Evolutionary conservation across 2,113 vertebrate genomes (phyloP).

Genomic region (Eonycteris spelaea): DNA sequence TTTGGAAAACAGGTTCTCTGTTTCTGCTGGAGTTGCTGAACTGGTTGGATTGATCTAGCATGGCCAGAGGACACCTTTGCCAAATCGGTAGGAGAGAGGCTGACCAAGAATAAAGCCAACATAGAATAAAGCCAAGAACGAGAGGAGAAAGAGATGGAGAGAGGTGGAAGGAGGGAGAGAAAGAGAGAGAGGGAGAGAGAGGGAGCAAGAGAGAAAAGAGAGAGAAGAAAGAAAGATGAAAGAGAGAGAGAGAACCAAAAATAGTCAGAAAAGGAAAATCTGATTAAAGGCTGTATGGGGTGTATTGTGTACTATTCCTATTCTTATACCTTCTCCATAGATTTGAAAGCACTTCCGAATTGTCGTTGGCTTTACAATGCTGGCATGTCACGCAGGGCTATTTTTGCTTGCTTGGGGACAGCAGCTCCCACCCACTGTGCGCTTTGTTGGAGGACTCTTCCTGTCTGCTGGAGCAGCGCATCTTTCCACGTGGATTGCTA

Average conservation of each 20-base stretch:
- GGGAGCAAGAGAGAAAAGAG: neutral
- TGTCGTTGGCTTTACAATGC: neutral
- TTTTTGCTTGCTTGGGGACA: neutral
- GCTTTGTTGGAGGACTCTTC: neutral
- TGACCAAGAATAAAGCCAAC: neutral
- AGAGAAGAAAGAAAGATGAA: neutral
- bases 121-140: neutral
- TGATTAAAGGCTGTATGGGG: neutral
- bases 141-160: neutral
- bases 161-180: neutral
- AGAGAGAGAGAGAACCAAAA: neutral
- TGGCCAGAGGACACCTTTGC: neutral
- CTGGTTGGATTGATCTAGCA: neutral
- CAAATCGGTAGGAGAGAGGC: neutral
- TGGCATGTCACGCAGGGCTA: neutral
- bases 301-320: no score
- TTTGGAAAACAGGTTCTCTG: neutral
- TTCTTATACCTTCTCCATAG: neutral
- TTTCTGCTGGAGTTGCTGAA: neutral
- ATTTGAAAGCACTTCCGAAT: neutral
- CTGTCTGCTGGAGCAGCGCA: neutral
- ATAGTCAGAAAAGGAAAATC: neutral
- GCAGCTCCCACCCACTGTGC: neutral
- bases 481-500: conserved; percentile 53
- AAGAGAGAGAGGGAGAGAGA: neutral